Percentiles rank a stretch among this genome's conserved stretches.
phyloP scores from a whole-genome alignment of 2,888 invertebrate genomes.

The Alloscopus bannaensis region DNA sequence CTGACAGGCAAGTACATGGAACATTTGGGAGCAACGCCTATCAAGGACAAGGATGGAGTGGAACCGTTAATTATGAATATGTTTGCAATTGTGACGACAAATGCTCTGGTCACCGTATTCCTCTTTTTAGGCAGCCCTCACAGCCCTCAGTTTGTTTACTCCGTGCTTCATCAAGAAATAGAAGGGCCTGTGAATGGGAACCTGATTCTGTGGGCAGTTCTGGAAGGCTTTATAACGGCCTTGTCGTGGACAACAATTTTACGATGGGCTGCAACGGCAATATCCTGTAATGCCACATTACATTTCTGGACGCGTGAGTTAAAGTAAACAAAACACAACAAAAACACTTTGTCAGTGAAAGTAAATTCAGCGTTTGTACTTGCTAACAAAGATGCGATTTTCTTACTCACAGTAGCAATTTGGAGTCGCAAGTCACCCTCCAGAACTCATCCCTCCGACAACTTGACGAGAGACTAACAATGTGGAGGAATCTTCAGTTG shows the following conservation, averaged over 20 bases:
- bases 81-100: constrained; percentile 21
- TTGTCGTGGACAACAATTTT: constrained; percentile 37
- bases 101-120: constrained; percentile 24
- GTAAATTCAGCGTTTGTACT: background rate
- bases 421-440: background rate
- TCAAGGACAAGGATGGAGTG: constrained; percentile 26
- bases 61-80: constrained; percentile 22
- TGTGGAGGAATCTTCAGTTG: constrained; percentile 31
- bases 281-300: constrained; percentile 15
- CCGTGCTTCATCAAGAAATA: background rate
- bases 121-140: constrained; percentile 26
- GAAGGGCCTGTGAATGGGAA: background rate
- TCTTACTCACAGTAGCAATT: constrained; percentile 3
- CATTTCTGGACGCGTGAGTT: constrained; percentile 34
- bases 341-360: background rate
- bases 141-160: constrained; percentile 38
- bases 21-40: constrained; percentile 1
- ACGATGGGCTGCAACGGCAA: constrained; percentile 10
- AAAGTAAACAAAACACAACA: constrained; percentile 14
- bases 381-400: too few relatives aligned
- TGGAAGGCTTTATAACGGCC: constrained; percentile 32
- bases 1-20: constrained; percentile 15
- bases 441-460: background rate
- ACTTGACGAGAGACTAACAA: background rate
- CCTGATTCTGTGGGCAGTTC: background rate